Evolutionary conservation across 2,888 invertebrate species (phyloP).

Genomic region (Nasonia oneida): DNA sequence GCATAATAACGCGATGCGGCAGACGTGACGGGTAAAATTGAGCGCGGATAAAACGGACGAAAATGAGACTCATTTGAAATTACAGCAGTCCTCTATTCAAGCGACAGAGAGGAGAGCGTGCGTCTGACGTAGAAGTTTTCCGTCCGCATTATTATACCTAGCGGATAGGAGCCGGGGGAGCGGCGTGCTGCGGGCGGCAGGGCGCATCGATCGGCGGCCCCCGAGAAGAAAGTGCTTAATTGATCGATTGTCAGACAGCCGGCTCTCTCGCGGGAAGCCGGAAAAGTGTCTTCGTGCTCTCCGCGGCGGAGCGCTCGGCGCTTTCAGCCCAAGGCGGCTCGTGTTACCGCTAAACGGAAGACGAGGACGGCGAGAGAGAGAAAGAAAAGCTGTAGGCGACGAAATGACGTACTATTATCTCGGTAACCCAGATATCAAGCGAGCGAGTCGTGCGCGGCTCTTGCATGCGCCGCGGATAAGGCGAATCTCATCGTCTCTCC

Average conservation of each 20-base stretch:
- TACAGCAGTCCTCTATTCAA: not conserved
- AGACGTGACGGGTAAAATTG: not conserved
- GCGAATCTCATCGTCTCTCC: constrained; percentile 48
- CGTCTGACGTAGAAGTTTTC: constrained; percentile 33
- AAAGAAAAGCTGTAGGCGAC: constrained; percentile 53
- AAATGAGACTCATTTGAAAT: not conserved
- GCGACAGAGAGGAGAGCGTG: constrained; percentile 8
- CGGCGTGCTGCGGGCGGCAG: constrained; percentile 18
- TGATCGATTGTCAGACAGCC: constrained; percentile 52
- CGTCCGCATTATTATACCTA: constrained; percentile 18
- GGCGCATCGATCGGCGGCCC: constrained; percentile 46
- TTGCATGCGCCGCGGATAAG: constrained; percentile 20
- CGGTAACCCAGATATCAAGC: constrained; percentile 65
- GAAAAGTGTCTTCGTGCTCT: constrained; percentile 52
- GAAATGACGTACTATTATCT: constrained; percentile 65
- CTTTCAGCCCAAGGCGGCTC: constrained; percentile 49
- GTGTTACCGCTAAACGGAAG: constrained; percentile 55
- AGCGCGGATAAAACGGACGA: no score
- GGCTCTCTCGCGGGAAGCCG: constrained; percentile 37
- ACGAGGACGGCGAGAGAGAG: not conserved
- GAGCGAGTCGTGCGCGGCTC: constrained; percentile 43
- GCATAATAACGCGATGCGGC: not conserved
- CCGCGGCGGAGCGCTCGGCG: not conserved
- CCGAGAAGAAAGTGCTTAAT: constrained; percentile 50
- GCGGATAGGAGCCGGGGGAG: not conserved